phyloP scores from a whole-genome alignment of 2,113 vertebrate species.

The Syngnathus floridae region DNA sequence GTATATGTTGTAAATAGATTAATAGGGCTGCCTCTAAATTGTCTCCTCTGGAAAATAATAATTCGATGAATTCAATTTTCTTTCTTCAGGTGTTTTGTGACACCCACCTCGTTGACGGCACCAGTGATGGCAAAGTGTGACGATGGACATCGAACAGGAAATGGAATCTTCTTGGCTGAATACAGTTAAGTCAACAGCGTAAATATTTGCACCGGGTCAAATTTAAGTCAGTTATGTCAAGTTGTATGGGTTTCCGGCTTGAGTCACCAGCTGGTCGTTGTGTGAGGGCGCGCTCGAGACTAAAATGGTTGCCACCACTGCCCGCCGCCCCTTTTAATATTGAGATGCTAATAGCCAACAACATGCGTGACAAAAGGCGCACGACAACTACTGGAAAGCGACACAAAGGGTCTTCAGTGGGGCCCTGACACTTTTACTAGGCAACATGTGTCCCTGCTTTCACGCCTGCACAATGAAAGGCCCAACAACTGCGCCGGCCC shows the following conservation, averaged over 20 bases:
- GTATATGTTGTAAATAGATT: no score
- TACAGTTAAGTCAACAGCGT: no score
- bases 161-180: no score
- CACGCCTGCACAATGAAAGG: slow-evolving; percentile 62
- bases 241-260: slow-evolving; percentile 19
- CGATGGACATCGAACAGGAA: no score
- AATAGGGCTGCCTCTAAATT: no score
- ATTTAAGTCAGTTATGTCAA: not conserved
- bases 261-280: slow-evolving; percentile 60
- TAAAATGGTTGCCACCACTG: slow-evolving; percentile 59
- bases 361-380: slow-evolving; percentile 64
- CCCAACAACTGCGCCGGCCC: slow-evolving; percentile 59
- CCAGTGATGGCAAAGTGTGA: no score
- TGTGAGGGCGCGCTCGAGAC: slow-evolving; percentile 36
- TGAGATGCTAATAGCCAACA: slow-evolving; percentile 78
- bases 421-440: slow-evolving; percentile 73
- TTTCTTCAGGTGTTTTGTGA: no score
- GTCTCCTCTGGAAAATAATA: no score
- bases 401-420: slow-evolving; percentile 69
- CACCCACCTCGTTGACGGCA: no score
- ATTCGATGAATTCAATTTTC: no score
- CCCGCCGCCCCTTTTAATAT: slow-evolving; percentile 63
- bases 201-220: no score
- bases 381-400: slow-evolving; percentile 45
- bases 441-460: slow-evolving; percentile 73